These are phyloP conservation scores for Thymelicus sylvestris DNA, from an alignment of 2,888 invertebrate species.

Conservation along the genomic window DNA sequence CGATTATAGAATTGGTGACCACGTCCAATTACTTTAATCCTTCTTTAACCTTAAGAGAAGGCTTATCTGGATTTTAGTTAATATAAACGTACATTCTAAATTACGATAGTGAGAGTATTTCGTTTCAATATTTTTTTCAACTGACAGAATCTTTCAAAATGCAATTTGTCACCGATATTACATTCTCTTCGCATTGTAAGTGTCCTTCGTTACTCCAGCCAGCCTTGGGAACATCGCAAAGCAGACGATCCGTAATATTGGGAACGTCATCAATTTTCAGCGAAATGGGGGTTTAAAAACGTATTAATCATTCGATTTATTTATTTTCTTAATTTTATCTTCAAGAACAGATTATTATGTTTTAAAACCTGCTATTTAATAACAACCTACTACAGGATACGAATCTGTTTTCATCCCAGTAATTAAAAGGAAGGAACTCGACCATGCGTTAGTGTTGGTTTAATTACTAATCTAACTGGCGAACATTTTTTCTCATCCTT, in stretches of 20 bases:
- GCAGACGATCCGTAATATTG: conserved; percentile 12
- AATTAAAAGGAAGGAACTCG: no score
- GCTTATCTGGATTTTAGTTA: no score
- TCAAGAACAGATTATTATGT: neutral
- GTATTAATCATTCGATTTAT: conserved; percentile 2
- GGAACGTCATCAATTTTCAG: conserved; percentile 5
- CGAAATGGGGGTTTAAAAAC: neutral
- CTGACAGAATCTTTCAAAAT: conserved; percentile 10
- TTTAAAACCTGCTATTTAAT: neutral
- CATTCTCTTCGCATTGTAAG: neutral
- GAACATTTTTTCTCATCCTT: no score
- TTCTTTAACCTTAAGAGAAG: no score
- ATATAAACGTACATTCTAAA: neutral
- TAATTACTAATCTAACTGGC: no score
- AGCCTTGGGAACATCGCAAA: neutral
- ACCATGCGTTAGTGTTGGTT: no score
- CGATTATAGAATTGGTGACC: no score
- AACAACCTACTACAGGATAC: no score
- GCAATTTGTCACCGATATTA: conserved; percentile 20
- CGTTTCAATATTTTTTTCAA: conserved; percentile 11
- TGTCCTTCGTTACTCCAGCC: conserved; percentile 6
- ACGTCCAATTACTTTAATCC: no score
- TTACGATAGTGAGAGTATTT: neutral
- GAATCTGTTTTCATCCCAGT: no score
- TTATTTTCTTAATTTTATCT: conserved; percentile 1